A percentile compares a stretch with the other conserved stretches of the same genome.
These are phyloP conservation scores for Beris morrisii DNA, from an alignment of 2,888 invertebrate species.

Conservation along the genomic window DNA sequence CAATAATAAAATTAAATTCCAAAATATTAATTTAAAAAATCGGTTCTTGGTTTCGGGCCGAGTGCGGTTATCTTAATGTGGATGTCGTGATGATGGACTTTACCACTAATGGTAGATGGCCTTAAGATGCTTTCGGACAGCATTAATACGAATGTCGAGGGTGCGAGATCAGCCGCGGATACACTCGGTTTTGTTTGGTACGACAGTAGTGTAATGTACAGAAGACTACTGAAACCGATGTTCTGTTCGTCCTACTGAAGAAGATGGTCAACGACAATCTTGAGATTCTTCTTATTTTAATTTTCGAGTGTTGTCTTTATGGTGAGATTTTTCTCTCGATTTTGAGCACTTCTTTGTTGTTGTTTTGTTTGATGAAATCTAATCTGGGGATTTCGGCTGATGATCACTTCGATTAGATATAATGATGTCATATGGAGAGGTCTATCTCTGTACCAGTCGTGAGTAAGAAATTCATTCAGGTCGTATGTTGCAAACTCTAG, in stretches of 20 bases:
- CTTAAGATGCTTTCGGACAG: slow-evolving; percentile 23
- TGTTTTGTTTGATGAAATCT: too few species aligned
- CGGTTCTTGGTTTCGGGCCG: background rate
- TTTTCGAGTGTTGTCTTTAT: too few species aligned
- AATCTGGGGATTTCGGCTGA: too few species aligned
- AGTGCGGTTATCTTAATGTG: slow-evolving; percentile 36
- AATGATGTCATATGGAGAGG: too few species aligned
- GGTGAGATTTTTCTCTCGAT: too few species aligned
- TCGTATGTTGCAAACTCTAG: too few species aligned
- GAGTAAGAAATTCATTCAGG: too few species aligned
- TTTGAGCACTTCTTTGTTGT: too few species aligned
- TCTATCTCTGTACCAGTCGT: too few species aligned
- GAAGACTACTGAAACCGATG: background rate
- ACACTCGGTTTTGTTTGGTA: background rate
- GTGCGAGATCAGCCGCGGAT: slow-evolving; percentile 8
- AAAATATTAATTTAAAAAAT: slow-evolving; percentile 18
- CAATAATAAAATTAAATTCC: background rate
- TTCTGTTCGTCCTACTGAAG: slow-evolving; percentile 1
- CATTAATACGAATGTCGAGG: slow-evolving; percentile 18
- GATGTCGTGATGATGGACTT: slow-evolving; percentile 39
- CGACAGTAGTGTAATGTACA: background rate
- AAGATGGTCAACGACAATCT: background rate
- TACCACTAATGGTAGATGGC: slow-evolving; percentile 36
- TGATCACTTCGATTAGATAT: too few species aligned
- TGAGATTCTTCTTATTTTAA: too few species aligned